Conservation (phyloP, 2,113 vertebrate genomes). For the Sinosuthora webbiana region DNA sequence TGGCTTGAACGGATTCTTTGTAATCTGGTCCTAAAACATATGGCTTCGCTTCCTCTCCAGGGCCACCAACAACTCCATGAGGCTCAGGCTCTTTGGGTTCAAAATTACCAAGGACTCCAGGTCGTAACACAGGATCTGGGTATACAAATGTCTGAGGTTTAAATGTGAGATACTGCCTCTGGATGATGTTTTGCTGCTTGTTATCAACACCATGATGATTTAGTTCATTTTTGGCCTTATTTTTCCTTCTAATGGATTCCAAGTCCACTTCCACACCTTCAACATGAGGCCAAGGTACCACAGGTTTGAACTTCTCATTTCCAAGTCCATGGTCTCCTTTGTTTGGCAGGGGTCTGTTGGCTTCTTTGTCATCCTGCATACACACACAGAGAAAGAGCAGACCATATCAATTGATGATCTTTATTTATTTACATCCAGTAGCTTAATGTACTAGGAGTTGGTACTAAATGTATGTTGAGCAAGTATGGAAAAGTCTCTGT, state of each 20-base stretch:
- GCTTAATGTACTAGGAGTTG: neutral
- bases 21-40: slow-evolving; percentile 91
- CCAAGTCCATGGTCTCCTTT: slow-evolving; percentile 75
- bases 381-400: slow-evolving; percentile 42
- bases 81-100: slow-evolving; percentile 91
- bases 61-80: slow-evolving; percentile 83
- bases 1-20: slow-evolving; percentile 88
- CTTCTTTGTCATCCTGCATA: slow-evolving; percentile 80
- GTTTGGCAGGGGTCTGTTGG: slow-evolving; percentile 71
- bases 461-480: neutral
- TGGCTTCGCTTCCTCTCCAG: slow-evolving; percentile 90
- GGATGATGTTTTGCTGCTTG: slow-evolving; percentile 86
- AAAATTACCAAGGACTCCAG: slow-evolving; percentile 88
- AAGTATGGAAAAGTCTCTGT: neutral
- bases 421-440: neutral
- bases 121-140: slow-evolving; percentile 82
- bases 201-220: slow-evolving; percentile 69
- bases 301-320: slow-evolving; percentile 88
- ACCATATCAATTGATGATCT: neutral
- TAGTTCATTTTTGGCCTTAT: slow-evolving; percentile 78
- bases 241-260: slow-evolving; percentile 89
- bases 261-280: slow-evolving; percentile 98
- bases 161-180: slow-evolving; percentile 93
- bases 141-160: slow-evolving; percentile 86
- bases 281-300: slow-evolving; percentile 96